These are phyloP conservation scores for Chrysomela aeneicollis DNA, from an alignment of 2,888 invertebrate species.

Conservation along the genomic window DNA sequence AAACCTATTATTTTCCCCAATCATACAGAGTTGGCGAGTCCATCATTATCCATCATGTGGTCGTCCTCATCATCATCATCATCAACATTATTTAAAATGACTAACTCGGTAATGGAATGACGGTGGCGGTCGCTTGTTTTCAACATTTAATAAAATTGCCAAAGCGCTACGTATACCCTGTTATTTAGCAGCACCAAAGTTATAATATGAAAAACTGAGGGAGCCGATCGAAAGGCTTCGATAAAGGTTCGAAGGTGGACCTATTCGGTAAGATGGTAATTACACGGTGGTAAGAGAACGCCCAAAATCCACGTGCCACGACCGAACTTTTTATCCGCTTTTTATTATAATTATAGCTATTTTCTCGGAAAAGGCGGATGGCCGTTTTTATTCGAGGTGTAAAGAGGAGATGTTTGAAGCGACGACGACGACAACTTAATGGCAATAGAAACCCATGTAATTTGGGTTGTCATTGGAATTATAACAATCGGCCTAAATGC, in stretches of 20 bases:
- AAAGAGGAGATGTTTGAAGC: conserved; percentile 35
- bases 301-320: conserved; percentile 53
- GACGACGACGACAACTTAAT: conserved; percentile 52
- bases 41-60: too few relatives aligned
- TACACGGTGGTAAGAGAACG: conserved; percentile 54
- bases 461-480: conserved; percentile 52
- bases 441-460: conserved; percentile 45
- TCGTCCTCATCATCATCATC: conserved; percentile 9
- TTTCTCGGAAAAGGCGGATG: conserved; percentile 46
- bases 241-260: conserved; percentile 53
- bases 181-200: conserved; percentile 46
- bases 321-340: conserved; percentile 58
- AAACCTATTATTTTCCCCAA: too few relatives aligned
- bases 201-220: conserved; percentile 51
- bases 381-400: conserved; percentile 47
- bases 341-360: conserved; percentile 62
- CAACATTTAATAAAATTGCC: conserved; percentile 34
- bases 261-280: conserved; percentile 52
- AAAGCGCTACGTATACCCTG: conserved; percentile 41
- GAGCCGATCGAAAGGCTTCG: conserved; percentile 53
- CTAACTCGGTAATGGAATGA: conserved; percentile 12
- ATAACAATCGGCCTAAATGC: conserved; percentile 40
- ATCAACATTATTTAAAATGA: conserved; percentile 9
- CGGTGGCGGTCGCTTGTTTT: conserved; percentile 30
- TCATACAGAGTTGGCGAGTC: too few relatives aligned